These are phyloP conservation scores for Abramis brama DNA, from an alignment of 2,113 vertebrate species.

Conservation along the genomic window DNA sequence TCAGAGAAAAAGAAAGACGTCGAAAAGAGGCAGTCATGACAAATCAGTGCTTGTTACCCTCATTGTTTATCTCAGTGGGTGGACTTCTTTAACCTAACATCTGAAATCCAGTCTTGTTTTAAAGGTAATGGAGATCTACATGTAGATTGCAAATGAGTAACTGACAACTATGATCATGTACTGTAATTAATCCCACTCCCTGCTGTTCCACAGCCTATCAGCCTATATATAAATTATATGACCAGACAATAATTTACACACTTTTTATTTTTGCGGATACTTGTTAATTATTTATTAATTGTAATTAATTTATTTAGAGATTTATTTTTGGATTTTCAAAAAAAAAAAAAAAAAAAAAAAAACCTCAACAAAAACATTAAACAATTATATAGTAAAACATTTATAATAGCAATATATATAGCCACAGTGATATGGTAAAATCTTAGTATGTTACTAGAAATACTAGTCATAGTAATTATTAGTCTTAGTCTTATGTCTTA, in stretches of 20 bases:
- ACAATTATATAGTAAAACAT: too few species aligned
- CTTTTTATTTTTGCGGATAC: not conserved
- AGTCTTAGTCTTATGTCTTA: not conserved
- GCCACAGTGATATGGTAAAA: too few species aligned
- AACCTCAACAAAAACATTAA: not conserved
- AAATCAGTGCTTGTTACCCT: slow-evolving; percentile 54
- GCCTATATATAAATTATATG: not conserved
- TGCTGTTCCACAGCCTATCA: not conserved
- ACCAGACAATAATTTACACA: not conserved
- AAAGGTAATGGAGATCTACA: slow-evolving; percentile 33
- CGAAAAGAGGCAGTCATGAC: slow-evolving; percentile 31
- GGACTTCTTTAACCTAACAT: slow-evolving; percentile 20
- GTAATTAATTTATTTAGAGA: not conserved
- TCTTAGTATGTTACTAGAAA: too few species aligned
- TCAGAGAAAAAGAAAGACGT: slow-evolving; percentile 39
- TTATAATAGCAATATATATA: too few species aligned
- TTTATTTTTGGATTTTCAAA: too few species aligned
- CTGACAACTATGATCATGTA: slow-evolving; percentile 26
- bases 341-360: too few species aligned
- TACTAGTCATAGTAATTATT: too few species aligned
- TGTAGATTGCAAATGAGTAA: slow-evolving; percentile 36
- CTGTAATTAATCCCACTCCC: slow-evolving; percentile 38
- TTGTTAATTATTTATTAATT: not conserved
- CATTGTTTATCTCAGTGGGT: slow-evolving; percentile 9
- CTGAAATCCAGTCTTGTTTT: slow-evolving; percentile 47